Evolutionary conservation across 2,797 vertebrate genomes (phyloP).

Genomic region (Sebastes matsubarae): DNA sequence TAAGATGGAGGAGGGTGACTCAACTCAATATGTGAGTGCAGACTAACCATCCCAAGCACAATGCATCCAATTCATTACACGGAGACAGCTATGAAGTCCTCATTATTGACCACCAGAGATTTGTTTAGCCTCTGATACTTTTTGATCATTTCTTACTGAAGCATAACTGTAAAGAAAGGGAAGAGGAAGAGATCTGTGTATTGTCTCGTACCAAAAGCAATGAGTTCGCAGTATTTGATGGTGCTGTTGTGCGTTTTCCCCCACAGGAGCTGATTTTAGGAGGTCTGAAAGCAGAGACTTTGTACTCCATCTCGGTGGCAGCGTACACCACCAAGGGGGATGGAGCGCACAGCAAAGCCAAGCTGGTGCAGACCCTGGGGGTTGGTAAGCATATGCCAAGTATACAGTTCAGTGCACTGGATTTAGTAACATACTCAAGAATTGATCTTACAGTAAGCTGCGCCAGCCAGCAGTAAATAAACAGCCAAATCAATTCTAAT

Average conservation of each 20-base stretch:
- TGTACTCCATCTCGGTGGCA: constrained; percentile 91
- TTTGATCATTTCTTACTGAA: not conserved
- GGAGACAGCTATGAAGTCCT: constrained; percentile 16
- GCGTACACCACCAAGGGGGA: constrained; percentile 88
- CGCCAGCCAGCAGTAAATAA: constrained; percentile 54
- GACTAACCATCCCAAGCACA: constrained; percentile 20
- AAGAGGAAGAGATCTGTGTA: not conserved
- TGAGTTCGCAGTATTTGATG: constrained; percentile 16
- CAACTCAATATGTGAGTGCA: constrained; percentile 94
- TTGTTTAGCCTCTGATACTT: constrained; percentile 12
- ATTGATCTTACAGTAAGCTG: constrained; percentile 61
- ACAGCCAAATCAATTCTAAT: constrained; percentile 60
- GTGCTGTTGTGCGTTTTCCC: constrained; percentile 12
- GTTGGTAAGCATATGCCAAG: constrained; percentile 83
- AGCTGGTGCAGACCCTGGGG: constrained; percentile 88
- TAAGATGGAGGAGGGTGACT: constrained; percentile 90
- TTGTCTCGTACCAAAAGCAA: not conserved
- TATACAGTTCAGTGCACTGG: constrained; percentile 45
- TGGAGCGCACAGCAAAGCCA: constrained; percentile 91
- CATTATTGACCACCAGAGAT: constrained; percentile 20
- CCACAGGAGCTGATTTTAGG: constrained; percentile 90
- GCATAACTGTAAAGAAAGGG: not conserved
- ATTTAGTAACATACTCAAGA: constrained; percentile 59
- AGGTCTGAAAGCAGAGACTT: constrained; percentile 89
- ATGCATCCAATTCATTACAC: constrained; percentile 11